Evolutionary conservation across 1,140 invertebrate genomes (phyloP).

Genomic region (Bemisia tabaci): DNA sequence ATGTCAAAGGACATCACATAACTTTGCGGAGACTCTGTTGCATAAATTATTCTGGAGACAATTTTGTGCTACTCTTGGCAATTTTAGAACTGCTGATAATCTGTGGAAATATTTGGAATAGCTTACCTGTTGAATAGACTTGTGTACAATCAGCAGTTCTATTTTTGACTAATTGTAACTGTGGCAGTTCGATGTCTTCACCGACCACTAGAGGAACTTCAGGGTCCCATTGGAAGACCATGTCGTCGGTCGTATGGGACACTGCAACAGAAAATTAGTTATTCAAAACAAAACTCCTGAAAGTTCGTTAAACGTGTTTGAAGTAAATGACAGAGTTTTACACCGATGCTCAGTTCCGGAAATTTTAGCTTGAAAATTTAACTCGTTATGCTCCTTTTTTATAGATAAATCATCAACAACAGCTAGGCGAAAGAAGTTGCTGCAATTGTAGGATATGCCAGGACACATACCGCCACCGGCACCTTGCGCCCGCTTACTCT

Average conservation of each 20-base stretch:
- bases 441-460: not conserved
- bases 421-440: not conserved
- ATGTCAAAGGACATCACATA: too few species aligned
- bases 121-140: constrained; percentile 65
- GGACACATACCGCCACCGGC: too few species aligned
- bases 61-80: too few species aligned
- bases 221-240: constrained; percentile 81
- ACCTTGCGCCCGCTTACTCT: too few species aligned
- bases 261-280: constrained; percentile 38
- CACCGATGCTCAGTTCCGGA: too few species aligned
- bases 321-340: not conserved
- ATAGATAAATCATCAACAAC: too few species aligned
- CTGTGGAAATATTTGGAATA: not conserved
- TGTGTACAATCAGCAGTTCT: constrained; percentile 77
- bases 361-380: too few species aligned
- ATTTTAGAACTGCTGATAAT: too few species aligned
- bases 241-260: constrained; percentile 78
- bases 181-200: constrained; percentile 73
- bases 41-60: too few species aligned
- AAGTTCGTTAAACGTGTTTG: not conserved
- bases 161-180: constrained; percentile 68
- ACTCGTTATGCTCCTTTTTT: too few species aligned
- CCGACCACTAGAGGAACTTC: constrained; percentile 79
- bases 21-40: too few species aligned
- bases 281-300: not conserved